A percentile compares a stretch with the other conserved stretches of the same genome.
Evolutionary conservation across 2,797 vertebrate species (phyloP).

Genomic region (Falco berigora): DNA sequence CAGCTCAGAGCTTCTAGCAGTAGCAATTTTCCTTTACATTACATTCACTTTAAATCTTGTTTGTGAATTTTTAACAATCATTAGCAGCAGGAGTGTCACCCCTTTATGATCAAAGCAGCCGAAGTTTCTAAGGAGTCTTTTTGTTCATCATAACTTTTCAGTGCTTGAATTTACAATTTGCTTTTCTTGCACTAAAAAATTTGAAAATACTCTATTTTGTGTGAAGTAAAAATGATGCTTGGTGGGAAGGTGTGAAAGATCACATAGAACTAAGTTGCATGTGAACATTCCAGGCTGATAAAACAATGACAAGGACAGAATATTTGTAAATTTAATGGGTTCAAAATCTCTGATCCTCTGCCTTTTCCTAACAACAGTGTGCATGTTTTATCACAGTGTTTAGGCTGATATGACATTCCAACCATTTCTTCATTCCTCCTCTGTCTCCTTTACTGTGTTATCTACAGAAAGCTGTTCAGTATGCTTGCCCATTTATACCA

Average conservation of each 20-base stretch:
- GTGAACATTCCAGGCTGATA: neutral
- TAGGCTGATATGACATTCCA: neutral
- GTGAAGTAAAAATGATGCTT: neutral
- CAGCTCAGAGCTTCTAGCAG: neutral
- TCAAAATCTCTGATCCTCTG: neutral
- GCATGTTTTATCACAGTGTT: neutral
- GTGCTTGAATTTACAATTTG: neutral
- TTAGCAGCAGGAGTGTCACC: neutral
- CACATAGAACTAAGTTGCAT: fast-evolving
- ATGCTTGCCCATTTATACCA: neutral
- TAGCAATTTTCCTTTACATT: neutral
- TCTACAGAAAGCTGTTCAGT: neutral
- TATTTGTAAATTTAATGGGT: neutral
- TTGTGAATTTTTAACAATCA: constrained; percentile 28
- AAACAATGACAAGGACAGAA: neutral
- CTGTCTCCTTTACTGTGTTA: neutral
- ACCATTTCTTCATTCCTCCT: neutral
- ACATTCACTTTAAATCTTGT: constrained; percentile 31
- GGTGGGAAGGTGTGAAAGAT: neutral
- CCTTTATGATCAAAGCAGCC: neutral
- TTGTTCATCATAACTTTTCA: neutral
- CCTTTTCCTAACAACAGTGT: neutral
- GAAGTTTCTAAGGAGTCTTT: neutral
- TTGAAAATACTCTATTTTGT: neutral
- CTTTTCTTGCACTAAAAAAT: neutral